Conservation (phyloP, 1,140 invertebrate genomes). For the Drosophila miranda region DNA sequence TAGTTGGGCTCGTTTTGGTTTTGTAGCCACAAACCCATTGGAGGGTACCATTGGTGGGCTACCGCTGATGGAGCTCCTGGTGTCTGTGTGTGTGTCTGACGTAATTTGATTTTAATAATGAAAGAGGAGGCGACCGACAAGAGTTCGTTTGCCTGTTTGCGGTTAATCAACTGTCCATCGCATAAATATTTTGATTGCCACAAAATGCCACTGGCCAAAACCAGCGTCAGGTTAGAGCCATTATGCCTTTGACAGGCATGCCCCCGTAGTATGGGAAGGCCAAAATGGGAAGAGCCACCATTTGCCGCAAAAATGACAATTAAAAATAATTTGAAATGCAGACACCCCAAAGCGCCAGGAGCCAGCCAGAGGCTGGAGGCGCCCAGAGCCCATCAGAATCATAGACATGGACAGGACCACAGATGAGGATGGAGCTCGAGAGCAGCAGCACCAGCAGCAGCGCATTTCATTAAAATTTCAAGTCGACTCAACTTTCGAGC, state of each 20-base stretch:
- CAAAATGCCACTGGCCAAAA: conserved; percentile 35
- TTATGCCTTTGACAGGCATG: conserved; percentile 28
- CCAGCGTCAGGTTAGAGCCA: neutral
- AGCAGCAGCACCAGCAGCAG: conserved; percentile 29
- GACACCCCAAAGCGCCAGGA: conserved; percentile 32
- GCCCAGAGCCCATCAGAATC: conserved; percentile 3
- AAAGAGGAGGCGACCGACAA: conserved; percentile 37
- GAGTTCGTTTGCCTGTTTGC: conserved; percentile 56
- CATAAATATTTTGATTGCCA: conserved; percentile 76
- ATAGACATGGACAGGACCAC: conserved; percentile 6
- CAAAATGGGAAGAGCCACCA: neutral
- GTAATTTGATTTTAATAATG: conserved; percentile 79
- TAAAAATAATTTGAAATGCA: conserved; percentile 78
- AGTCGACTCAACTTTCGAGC: conserved; percentile 64
- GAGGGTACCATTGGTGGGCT: no score
- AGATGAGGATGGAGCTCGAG: conserved; percentile 13
- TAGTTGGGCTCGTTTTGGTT: no score
- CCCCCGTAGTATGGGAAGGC: neutral
- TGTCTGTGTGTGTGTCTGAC: conserved; percentile 15
- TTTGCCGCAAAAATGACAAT: conserved; percentile 67
- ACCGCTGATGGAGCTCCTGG: neutral
- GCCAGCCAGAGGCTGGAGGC: neutral
- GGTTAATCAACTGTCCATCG: conserved; percentile 71
- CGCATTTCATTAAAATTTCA: conserved; percentile 78
- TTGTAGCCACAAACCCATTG: neutral